Percentiles rank a stretch among this genome's conserved stretches.
Evolutionary conservation across 1,140 invertebrate genomes (phyloP).

Genomic region (Pachyrhynchus sulphureomaculatus): DNA sequence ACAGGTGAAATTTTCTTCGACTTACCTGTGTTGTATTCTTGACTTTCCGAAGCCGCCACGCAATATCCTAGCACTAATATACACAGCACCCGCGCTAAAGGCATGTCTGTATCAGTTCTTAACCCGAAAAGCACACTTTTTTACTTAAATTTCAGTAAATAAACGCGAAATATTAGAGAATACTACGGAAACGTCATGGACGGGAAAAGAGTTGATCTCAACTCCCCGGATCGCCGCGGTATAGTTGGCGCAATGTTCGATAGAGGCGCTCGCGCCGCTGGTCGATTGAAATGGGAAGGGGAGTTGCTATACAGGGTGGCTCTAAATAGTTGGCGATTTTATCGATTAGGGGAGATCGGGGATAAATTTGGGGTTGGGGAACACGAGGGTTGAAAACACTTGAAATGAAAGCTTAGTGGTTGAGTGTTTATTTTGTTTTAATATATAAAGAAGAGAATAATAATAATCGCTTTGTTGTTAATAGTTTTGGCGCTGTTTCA

Average conservation of each 20-base stretch:
- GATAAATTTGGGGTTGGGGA: no score
- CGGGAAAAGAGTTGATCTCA: constrained; percentile 21
- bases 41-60: constrained; percentile 16
- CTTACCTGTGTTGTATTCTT: constrained; percentile 31
- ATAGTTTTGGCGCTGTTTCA: no score
- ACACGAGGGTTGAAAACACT: no score
- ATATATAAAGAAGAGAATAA: no score
- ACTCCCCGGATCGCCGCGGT: constrained; percentile 10
- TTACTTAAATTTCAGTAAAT: constrained; percentile 21
- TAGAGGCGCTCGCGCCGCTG: constrained; percentile 19
- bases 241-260: constrained; percentile 27
- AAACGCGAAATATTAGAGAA: constrained; percentile 13
- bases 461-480: no score
- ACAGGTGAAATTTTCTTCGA: constrained; percentile 24
- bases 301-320: constrained; percentile 10
- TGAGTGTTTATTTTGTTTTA: no score
- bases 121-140: constrained; percentile 6
- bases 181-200: constrained; percentile 14
- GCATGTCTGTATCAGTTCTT: constrained; percentile 20
- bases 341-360: no score
- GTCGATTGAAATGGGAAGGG: constrained; percentile 13
- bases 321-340: not conserved
- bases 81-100: constrained; percentile 25
- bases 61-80: constrained; percentile 29
- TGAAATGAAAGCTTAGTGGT: no score